A percentile compares a stretch with the other conserved stretches of the same genome.
Evolutionary conservation across 2,113 vertebrate species (phyloP).

Genomic region (Boleophthalmus pectinirostris): DNA sequence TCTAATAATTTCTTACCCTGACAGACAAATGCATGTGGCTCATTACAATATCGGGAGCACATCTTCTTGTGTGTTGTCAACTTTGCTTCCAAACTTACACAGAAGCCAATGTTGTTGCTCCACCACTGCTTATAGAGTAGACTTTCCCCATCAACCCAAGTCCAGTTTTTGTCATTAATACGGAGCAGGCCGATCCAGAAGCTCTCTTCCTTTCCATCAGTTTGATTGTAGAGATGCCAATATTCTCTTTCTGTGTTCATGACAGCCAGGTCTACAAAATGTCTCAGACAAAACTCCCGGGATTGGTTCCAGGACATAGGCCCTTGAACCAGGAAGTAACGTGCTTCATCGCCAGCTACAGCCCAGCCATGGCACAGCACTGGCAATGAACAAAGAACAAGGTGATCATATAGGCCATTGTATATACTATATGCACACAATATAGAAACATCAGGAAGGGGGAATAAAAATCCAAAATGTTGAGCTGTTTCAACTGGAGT

Average conservation of each 20-base stretch:
- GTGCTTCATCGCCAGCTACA: slow-evolving; percentile 9
- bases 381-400: not conserved
- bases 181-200: slow-evolving; percentile 45
- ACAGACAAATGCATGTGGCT: slow-evolving; percentile 31
- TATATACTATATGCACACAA: not conserved
- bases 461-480: not conserved
- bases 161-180: slow-evolving; percentile 12
- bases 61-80: slow-evolving; percentile 31
- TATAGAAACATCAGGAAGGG: not conserved
- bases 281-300: slow-evolving; percentile 40
- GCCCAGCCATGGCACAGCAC: slow-evolving; percentile 34
- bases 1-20: slow-evolving; percentile 33
- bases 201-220: slow-evolving; percentile 5
- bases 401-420: not conserved
- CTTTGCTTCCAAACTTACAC: slow-evolving; percentile 48
- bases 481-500: no score
- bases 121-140: slow-evolving; percentile 36
- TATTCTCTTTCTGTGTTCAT: slow-evolving; percentile 40
- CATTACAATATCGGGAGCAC: slow-evolving; percentile 33
- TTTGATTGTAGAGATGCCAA: slow-evolving; percentile 20
- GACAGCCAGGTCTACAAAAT: slow-evolving; percentile 48
- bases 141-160: slow-evolving; percentile 33
- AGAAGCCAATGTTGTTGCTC: slow-evolving; percentile 14
- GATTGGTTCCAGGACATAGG: slow-evolving; percentile 33
- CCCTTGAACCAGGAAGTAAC: slow-evolving; percentile 14